Base-by-base conservation (phyloP, 2,113 vertebrate species). In the Microcebus jonahi region DNA sequence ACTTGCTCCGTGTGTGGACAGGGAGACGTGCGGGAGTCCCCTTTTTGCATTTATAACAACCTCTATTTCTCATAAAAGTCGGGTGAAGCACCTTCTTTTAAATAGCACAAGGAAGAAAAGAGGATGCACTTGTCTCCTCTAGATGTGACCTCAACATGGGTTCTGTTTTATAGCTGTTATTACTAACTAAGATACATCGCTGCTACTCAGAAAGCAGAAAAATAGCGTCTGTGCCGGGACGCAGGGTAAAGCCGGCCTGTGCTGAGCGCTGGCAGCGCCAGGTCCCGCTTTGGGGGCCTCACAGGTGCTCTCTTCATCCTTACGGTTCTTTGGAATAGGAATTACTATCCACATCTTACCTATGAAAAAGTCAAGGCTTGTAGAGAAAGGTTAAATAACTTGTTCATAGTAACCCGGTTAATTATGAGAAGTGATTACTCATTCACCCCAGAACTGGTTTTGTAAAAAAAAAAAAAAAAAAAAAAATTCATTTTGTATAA, bases 31-130 rank as follows among this genome's bases (percentile, higher is more conserved):
- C 50, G 50, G n/a, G 70, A 4, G 50, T 39, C 8, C 63, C 63
- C 18, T 75, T 31, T 55, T n/a, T 27, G 57, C 42, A 55, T 48
- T 36, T 36, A 75, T 21, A 80, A 23, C 63, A 68, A 65, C 27
- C 14, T 71, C 50, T 18, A 1, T 75, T 73, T 83, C 59, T 95
- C 79, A 82, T 63, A 34, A 21, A 88, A 71, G 25, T 75, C 39
- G 71, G 3, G 39, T 23, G 70, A 42, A 92, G 34, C 20, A 85
- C 42, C 65, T 42, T 70, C 25, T 88, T 80, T 92, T 76, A 84
- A 87, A 75, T 59, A 95, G 45, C n/a, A 71, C 61, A 57, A 67
- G 34, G 36, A 21, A 94, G 57, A 59, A 91, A 95, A 73, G 23
- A 87, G 70, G 50, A 79, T 53, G 36, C 15, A 45, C n/a, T 93